Percentiles rank a stretch among this genome's conserved stretches.
Evolutionary conservation across 2,113 vertebrate species (phyloP).

Genomic region (Oreocharis arfaki): DNA sequence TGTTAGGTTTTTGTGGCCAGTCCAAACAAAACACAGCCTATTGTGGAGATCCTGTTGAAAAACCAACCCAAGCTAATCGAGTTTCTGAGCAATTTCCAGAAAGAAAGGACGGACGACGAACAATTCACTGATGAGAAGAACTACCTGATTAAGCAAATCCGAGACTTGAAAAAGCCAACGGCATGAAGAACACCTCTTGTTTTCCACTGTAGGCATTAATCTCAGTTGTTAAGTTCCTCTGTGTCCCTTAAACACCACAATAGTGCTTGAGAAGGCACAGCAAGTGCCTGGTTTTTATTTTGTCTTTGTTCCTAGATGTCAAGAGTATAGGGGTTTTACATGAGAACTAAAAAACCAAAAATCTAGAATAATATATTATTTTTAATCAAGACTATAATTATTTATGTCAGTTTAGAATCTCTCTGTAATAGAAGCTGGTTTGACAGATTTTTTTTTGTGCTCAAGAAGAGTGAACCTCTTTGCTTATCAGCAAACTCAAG

Average conservation of each 20-base stretch:
- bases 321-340: constrained; percentile 60
- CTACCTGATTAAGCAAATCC: constrained; percentile 97
- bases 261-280: constrained; percentile 53
- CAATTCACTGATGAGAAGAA: constrained; percentile 98
- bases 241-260: constrained; percentile 44
- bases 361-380: constrained; percentile 70
- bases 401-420: constrained; percentile 61
- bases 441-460: background rate
- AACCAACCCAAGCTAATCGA: constrained; percentile 97
- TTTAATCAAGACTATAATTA: constrained; percentile 67
- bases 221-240: constrained; percentile 7
- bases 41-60: constrained; percentile 96
- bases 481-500: background rate
- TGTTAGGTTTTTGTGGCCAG: constrained; percentile 95
- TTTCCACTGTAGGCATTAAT: background rate
- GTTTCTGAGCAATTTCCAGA: constrained; percentile 96
- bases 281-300: constrained; percentile 59
- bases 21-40: constrained; percentile 95
- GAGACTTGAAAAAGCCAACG: constrained; percentile 88
- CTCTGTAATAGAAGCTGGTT: constrained; percentile 9
- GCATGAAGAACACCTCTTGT: constrained; percentile 61
- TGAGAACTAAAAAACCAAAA: constrained; percentile 57
- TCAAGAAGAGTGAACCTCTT: constrained; percentile 7
- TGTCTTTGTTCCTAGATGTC: constrained; percentile 65
- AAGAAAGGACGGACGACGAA: constrained; percentile 91